Evolutionary conservation across 2,888 invertebrate species (phyloP).

Genomic region (Thyatira batis): DNA sequence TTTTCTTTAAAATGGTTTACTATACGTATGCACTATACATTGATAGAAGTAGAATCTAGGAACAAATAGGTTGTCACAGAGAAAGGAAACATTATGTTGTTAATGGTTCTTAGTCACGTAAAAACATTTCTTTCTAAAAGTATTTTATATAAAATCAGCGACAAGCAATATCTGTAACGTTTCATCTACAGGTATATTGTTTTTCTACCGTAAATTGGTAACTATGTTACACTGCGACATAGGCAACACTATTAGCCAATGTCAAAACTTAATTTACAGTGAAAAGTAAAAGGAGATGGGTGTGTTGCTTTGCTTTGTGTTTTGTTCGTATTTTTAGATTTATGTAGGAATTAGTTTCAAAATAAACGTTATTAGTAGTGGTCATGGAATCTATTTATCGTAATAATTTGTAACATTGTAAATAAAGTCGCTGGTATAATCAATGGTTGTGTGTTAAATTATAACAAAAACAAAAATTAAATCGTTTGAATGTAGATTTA

Average conservation of each 20-base stretch:
- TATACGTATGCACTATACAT: too few species aligned
- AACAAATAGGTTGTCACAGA: too few species aligned
- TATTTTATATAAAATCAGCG: too few species aligned
- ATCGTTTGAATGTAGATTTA: constrained; percentile 22
- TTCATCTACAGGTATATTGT: too few species aligned
- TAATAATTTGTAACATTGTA: constrained; percentile 15
- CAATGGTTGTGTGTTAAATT: constrained; percentile 23
- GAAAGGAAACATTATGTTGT: too few species aligned
- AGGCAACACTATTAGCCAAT: constrained; percentile 26
- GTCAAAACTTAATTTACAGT: constrained; percentile 66
- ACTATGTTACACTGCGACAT: neutral
- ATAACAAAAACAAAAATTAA: constrained; percentile 33
- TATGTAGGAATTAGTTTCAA: constrained; percentile 36
- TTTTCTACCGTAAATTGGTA: too few species aligned
- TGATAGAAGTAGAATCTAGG: too few species aligned
- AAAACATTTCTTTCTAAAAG: too few species aligned
- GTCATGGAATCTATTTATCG: constrained; percentile 3
- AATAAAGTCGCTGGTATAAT: constrained; percentile 14
- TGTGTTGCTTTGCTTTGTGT: constrained; percentile 70
- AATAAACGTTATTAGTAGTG: constrained; percentile 5
- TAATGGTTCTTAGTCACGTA: too few species aligned
- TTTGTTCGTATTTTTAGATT: constrained; percentile 36
- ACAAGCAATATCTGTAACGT: too few species aligned
- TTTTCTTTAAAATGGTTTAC: too few species aligned
- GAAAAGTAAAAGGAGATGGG: constrained; percentile 71